Evolutionary conservation across 2,113 vertebrate genomes (phyloP), one percentile per base, ranked within the genome.

Genomic region (Thalassoma bifasciatum): DNA sequence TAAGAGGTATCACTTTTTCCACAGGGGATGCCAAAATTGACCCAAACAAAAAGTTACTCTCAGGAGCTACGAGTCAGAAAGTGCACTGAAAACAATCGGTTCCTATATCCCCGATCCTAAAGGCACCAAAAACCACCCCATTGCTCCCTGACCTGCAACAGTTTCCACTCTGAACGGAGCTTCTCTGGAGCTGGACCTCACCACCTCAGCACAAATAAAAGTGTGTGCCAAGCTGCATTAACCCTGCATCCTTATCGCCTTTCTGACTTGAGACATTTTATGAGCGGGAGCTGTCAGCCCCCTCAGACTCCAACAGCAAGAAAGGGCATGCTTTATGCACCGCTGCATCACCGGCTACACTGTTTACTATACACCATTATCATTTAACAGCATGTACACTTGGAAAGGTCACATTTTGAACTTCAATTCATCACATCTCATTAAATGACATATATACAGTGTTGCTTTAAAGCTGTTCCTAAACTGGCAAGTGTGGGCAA

Each of bases 201-300:
- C 66, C 49, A n/a, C 79, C 84, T 86, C 62, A 46, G 47, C 74
- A 83, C 83, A 86, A 90, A 91, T 91, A 92, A 91, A 91, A 88
- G 19, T 13, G 66, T 67, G 68, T 77, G 87, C 83, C 89, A 86
- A 86, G 81, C 79, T 26, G 58, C 79, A 89, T 91, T 90, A 91
- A 91, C 64, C 56, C 83, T 77, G 79, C 84, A 88, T 87, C 69
- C 82, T 92, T 88, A 88, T 91, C 79, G 53, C 66, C 76, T 63
- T 77, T 82, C 79, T 83, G 79, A 89, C 79, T 90, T 82, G 77
- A 87, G 74, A 91, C 87, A 86, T 89, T 93, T 91, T 81, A 90
- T 87, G 88, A 88, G 80, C 53, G 13, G 58, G 78, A 79, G 79
- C 63, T 66, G 72, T 86, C 82, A 79, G 50, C 73, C 30, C 58